phyloP scores from a whole-genome alignment of 2,113 vertebrate species.

The Limnothrissa miodon region DNA sequence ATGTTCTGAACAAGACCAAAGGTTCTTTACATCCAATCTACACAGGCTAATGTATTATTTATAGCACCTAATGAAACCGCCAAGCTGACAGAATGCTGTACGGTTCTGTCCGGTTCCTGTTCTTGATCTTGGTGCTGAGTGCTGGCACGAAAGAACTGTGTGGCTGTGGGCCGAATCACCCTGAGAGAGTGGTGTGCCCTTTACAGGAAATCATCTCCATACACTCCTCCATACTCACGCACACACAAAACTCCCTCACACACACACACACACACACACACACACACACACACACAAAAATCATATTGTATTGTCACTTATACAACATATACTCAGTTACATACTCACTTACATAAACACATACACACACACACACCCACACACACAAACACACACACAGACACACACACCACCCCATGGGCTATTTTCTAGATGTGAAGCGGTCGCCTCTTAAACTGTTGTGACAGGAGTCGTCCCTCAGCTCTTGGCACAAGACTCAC shows the following conservation, averaged over 20 bases:
- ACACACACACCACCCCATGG: constrained; percentile 3
- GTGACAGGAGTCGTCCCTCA: neutral
- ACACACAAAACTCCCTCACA: constrained; percentile 44
- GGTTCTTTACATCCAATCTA: neutral
- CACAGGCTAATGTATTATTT: neutral
- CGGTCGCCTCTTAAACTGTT: constrained; percentile 1
- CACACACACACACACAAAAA: constrained; percentile 31
- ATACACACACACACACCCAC: neutral
- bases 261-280: constrained; percentile 40
- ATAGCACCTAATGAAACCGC: neutral
- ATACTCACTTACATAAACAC: neutral
- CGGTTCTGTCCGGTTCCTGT: neutral
- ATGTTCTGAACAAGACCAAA: neutral
- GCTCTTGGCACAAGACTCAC: neutral
- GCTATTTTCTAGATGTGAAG: neutral
- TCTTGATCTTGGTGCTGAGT: neutral
- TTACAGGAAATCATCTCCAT: constrained; percentile 26
- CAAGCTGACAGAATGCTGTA: neutral
- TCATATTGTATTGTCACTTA: neutral
- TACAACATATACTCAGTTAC: neutral
- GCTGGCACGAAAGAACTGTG: neutral
- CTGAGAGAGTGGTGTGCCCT: neutral
- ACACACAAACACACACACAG: constrained; percentile 1
- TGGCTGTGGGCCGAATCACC: neutral
- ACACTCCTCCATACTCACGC: constrained; percentile 21